Conservation (phyloP, 2,113 vertebrate genomes). For the Paramisgurnus dabryanus region DNA sequence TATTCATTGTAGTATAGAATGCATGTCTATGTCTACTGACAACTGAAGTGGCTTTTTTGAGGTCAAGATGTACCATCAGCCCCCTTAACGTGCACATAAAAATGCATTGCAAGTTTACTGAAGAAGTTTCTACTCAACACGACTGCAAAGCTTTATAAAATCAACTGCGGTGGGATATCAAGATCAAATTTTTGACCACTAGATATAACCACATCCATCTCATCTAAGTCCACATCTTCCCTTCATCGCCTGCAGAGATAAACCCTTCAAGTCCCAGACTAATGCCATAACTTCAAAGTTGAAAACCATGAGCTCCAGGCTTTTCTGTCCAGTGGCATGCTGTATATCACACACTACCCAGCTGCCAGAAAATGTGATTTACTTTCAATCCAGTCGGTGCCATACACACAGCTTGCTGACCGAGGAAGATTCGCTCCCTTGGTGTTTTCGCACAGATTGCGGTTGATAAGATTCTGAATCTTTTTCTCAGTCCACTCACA, state of each 20-base stretch:
- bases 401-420: neutral
- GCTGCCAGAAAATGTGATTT: neutral
- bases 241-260: neutral
- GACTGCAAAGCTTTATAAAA: neutral
- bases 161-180: neutral
- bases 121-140: neutral
- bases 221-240: neutral
- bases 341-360: neutral
- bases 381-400: neutral
- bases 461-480: neutral
- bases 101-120: too few species aligned
- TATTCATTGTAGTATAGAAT: neutral
- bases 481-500: too few species aligned
- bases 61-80: neutral
- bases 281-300: neutral
- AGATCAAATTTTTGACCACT: neutral
- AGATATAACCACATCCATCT: neutral
- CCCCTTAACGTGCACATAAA: too few species aligned
- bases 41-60: conserved; percentile 9
- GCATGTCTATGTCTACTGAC: neutral
- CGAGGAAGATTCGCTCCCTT: neutral
- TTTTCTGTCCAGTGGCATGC: neutral
- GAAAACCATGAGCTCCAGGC: neutral
- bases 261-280: neutral
- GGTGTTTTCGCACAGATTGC: neutral